phyloP scores from a whole-genome alignment of 2,797 vertebrate species.

The Chromobotia macracanthus region DNA sequence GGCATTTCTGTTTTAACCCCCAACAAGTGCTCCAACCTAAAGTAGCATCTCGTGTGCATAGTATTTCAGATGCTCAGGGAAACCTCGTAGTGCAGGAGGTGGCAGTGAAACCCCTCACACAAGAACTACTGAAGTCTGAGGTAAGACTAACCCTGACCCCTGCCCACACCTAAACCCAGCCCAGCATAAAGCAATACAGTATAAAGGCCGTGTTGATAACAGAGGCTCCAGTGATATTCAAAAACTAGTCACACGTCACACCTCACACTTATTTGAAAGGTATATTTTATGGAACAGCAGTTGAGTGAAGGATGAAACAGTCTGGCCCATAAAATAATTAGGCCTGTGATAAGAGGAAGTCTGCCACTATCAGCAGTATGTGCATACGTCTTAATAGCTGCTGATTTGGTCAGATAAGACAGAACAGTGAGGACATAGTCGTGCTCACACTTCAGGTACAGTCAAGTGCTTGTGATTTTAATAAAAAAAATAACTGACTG shows the following conservation, averaged over 20 bases:
- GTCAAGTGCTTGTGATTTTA: background rate
- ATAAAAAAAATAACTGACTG: background rate
- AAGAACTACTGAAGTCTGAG: conserved; percentile 81
- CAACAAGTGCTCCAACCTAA: background rate
- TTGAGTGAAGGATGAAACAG: conserved; percentile 9
- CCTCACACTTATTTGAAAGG: background rate
- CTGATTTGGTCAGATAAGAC: background rate
- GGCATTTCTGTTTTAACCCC: background rate
- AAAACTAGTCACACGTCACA: conserved; percentile 4
- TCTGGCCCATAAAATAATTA: conserved; percentile 35
- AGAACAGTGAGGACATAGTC: conserved; percentile 7
- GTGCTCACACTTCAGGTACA: background rate
- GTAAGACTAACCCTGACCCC: conserved; percentile 64
- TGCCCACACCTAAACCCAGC: background rate
- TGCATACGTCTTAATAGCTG: conserved; percentile 14
- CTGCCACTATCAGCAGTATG: conserved; percentile 3
- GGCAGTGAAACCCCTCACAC: conserved; percentile 79
- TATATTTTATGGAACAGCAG: conserved; percentile 9
- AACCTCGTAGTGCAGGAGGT: conserved; percentile 85
- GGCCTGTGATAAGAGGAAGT: conserved; percentile 21
- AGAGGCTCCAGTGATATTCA: background rate
- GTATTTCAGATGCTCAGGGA: conserved; percentile 78
- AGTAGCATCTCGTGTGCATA: conserved; percentile 53
- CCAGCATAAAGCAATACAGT: conserved; percentile 27
- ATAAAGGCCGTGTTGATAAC: conserved; percentile 47